Conservation (phyloP, 2,888 invertebrate genomes). For the Herminia tarsipennalis region DNA sequence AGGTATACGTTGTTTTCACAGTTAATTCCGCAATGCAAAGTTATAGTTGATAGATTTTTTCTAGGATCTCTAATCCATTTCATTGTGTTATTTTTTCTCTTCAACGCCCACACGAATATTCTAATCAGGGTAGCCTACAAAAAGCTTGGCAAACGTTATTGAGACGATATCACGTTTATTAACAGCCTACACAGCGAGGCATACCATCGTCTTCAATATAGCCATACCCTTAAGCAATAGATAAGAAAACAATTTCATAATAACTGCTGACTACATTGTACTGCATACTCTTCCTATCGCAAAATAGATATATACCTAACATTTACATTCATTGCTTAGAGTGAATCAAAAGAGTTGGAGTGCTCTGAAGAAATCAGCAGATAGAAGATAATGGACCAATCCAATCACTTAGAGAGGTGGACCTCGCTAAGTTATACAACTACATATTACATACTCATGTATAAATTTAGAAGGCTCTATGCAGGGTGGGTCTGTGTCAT, state of each 20-base stretch:
- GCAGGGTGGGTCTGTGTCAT: conserved; percentile 1
- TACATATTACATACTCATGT: conserved; percentile 46
- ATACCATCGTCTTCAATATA: conserved; percentile 24
- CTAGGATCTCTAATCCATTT: too few relatives aligned
- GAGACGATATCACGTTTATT: too few relatives aligned
- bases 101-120: too few relatives aligned
- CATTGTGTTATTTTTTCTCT: too few relatives aligned
- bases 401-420: conserved; percentile 76
- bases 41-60: too few relatives aligned
- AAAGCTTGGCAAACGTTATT: too few relatives aligned
- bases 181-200: conserved; percentile 4
- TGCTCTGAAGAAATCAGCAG: conserved; percentile 64
- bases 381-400: conserved; percentile 69
- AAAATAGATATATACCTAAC: conserved; percentile 44
- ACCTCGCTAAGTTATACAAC: conserved; percentile 58
- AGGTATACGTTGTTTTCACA: too few relatives aligned
- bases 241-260: conserved; percentile 39
- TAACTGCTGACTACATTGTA: conserved; percentile 28
- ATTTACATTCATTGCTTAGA: conserved; percentile 62
- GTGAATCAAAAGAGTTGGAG: conserved; percentile 61
- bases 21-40: too few relatives aligned
- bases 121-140: too few relatives aligned
- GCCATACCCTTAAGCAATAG: conserved; percentile 21
- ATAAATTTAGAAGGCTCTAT: conserved; percentile 40
- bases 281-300: conserved; percentile 23